Conservation (phyloP, 2,797 vertebrate genomes). For the Syndactyla subalaris region DNA sequence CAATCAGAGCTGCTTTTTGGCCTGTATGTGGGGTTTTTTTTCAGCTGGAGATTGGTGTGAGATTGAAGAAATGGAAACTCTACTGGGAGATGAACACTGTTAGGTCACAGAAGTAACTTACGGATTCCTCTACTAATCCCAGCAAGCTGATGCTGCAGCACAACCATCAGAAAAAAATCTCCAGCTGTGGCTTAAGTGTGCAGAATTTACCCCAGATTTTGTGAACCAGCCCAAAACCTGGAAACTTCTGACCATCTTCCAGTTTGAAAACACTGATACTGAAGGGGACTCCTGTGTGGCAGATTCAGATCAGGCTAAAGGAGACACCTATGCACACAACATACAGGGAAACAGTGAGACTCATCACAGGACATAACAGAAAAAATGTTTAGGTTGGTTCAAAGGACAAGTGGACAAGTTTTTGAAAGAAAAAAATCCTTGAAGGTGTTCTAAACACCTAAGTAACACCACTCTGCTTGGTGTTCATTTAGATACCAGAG, state of each 20-base stretch:
- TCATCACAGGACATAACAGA: neutral
- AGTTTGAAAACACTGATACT: neutral
- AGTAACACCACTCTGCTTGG: neutral
- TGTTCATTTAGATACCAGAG: neutral
- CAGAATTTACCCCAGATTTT: neutral
- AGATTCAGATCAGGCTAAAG: neutral
- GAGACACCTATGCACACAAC: neutral
- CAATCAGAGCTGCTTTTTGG: neutral
- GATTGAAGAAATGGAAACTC: neutral
- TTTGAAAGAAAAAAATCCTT: neutral
- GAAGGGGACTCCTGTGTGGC: neutral
- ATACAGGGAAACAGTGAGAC: neutral
- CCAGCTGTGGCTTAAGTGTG: neutral
- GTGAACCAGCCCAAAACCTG: neutral
- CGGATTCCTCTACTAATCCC: neutral
- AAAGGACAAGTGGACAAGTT: neutral
- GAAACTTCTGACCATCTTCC: neutral
- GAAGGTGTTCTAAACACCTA: neutral
- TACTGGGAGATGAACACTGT: accelerated
- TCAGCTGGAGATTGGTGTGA: neutral
- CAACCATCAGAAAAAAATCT: neutral
- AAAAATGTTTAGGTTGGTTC: neutral
- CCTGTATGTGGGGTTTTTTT: neutral
- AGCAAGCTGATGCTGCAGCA: neutral
- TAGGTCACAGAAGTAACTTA: neutral